Evolutionary conservation across 2,113 vertebrate genomes (phyloP).

Genomic region (Centropus unirufus): DNA sequence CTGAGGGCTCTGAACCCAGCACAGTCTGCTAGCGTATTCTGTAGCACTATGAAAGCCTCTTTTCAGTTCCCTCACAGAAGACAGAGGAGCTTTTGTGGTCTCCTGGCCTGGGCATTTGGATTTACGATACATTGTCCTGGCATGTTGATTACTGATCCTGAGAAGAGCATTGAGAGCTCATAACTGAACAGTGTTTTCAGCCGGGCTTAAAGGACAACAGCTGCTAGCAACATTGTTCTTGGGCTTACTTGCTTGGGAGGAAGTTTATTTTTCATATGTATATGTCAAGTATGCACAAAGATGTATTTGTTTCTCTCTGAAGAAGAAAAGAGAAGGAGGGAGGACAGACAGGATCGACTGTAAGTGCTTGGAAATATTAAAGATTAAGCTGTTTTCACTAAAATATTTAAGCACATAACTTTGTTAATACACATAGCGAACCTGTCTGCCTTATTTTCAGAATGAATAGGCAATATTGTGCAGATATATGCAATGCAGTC

Average conservation of each 20-base stretch:
- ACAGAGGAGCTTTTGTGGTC: slow-evolving; percentile 55
- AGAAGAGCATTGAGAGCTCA: slow-evolving; percentile 29
- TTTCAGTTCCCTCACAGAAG: neutral
- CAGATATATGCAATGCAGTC: neutral
- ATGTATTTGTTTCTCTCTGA: neutral
- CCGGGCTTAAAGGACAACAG: slow-evolving; percentile 5
- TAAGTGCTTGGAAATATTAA: neutral
- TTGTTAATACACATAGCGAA: neutral
- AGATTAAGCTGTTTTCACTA: neutral
- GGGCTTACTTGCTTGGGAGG: neutral
- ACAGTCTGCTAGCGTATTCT: neutral
- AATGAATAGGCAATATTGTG: neutral
- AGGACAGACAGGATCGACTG: neutral
- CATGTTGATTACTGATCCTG: neutral
- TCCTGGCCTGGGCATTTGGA: neutral
- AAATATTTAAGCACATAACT: neutral
- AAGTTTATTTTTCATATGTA: slow-evolving; percentile 42
- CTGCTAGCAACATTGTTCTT: slow-evolving; percentile 42
- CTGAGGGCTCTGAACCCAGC: neutral
- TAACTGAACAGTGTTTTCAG: slow-evolving; percentile 30
- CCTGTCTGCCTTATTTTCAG: neutral
- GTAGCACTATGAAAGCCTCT: slow-evolving; percentile 23
- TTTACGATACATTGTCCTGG: slow-evolving; percentile 35
- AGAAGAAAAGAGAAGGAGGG: neutral
- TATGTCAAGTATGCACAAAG: neutral